Conservation (phyloP, 2,888 invertebrate species). For the Tipula unca region DNA sequence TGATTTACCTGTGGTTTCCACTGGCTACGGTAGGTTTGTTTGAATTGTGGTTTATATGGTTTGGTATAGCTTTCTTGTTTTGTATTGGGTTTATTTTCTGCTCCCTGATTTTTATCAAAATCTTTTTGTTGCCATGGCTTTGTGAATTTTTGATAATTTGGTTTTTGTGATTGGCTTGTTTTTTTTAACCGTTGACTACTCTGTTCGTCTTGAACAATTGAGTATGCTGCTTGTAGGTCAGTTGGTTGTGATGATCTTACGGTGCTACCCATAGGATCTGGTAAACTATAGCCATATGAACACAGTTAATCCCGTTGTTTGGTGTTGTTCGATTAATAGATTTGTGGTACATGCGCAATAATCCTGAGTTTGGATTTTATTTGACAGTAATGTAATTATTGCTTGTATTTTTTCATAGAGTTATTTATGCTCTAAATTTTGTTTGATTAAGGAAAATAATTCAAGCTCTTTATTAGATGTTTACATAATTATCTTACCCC, state of each 20-base stretch:
- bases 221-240: background rate
- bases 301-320: background rate
- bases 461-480: background rate
- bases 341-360: background rate
- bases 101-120: background rate
- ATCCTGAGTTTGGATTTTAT: background rate
- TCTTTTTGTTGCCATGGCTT: background rate
- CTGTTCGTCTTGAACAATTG: background rate
- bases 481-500: background rate
- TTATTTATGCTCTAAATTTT: background rate
- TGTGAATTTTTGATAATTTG: background rate
- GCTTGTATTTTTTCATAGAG: background rate
- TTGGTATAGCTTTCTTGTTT: background rate
- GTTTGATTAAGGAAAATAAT: background rate
- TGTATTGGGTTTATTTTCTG: background rate
- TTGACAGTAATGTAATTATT: background rate
- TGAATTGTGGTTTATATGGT: background rate
- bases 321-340: background rate
- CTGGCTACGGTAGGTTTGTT: background rate
- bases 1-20: background rate
- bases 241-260: background rate
- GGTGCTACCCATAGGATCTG: background rate
- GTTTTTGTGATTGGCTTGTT: background rate
- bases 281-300: background rate
- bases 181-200: background rate